Evolutionary conservation across 2,113 vertebrate genomes (phyloP).

Genomic region (Gila orcuttii): DNA sequence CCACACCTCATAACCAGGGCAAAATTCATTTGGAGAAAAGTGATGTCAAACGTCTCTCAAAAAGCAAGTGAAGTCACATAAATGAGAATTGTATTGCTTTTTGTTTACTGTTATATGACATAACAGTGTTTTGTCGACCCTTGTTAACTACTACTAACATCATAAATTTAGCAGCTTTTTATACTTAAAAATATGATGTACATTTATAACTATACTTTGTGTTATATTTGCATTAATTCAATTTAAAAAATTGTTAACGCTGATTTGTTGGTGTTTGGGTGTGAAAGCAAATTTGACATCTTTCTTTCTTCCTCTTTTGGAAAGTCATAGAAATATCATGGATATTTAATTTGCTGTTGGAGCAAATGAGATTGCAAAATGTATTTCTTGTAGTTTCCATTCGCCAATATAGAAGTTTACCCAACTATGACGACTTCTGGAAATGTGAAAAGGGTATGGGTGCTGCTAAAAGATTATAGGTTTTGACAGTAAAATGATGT

Average conservation of each 20-base stretch:
- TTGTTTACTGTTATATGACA: not conserved
- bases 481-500: too few species aligned
- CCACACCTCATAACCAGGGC: slow-evolving; percentile 12
- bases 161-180: not conserved
- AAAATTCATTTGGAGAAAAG: not conserved
- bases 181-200: not conserved
- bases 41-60: not conserved
- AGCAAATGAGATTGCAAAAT: not conserved
- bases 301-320: too few species aligned
- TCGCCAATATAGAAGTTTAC: not conserved
- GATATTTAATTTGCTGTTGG: not conserved
- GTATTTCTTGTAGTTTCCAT: not conserved
- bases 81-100: too few species aligned
- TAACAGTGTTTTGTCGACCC: not conserved
- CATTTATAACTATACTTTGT: not conserved
- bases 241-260: too few species aligned
- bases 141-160: not conserved
- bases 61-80: too few species aligned
- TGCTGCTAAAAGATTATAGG: too few species aligned
- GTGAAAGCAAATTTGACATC: too few species aligned
- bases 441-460: not conserved
- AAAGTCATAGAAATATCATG: not conserved
- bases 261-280: too few species aligned
- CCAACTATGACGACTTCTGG: not conserved
- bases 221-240: not conserved